A percentile compares a stretch with the other conserved stretches of the same genome.
Conservation (phyloP, 1,140 invertebrate species). For the Diachasma alloeum region DNA sequence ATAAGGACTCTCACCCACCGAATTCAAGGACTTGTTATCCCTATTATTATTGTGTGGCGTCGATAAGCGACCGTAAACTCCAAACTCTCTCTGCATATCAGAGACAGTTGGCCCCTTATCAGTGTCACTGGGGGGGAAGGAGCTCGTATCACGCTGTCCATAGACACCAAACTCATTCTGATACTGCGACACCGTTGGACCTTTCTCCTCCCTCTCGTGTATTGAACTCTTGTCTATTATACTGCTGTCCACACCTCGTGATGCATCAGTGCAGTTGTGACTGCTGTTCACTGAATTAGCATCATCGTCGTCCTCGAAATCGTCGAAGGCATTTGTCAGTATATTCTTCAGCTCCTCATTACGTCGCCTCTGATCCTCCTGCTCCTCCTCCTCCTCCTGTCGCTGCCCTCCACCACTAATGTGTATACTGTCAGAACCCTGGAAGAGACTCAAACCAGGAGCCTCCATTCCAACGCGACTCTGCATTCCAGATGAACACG, state of each 20-base stretch:
- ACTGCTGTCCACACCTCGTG: constrained; percentile 38
- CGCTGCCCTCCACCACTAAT: constrained; percentile 48
- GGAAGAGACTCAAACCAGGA: constrained; percentile 59
- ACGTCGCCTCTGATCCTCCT: constrained; percentile 55
- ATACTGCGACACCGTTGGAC: constrained; percentile 35
- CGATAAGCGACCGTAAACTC: constrained; percentile 30
- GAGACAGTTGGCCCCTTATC: constrained; percentile 35
- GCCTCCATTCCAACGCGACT: constrained; percentile 53
- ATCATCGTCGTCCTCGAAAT: constrained; percentile 54
- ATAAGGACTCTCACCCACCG: constrained; percentile 40
- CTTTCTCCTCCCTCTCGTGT: constrained; percentile 16
- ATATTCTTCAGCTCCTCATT: constrained; percentile 54
- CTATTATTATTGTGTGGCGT: constrained; percentile 42
- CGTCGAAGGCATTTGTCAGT: constrained; percentile 53
- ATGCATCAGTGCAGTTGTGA: constrained; percentile 45
- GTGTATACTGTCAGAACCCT: constrained; percentile 53
- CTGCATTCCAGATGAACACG: constrained; percentile 38
- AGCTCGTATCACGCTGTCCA: constrained; percentile 29
- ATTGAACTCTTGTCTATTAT: constrained; percentile 12
- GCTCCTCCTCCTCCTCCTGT: constrained; percentile 59
- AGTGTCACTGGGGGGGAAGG: constrained; percentile 26
- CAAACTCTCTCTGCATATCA: constrained; percentile 41
- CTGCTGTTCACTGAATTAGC: constrained; percentile 55
- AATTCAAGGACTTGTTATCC: constrained; percentile 28
- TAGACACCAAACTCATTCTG: constrained; percentile 44